Evolutionary conservation across 2,113 vertebrate genomes (phyloP), one percentile per base, ranked within the genome.

Genomic region (Silurus asotus): DNA sequence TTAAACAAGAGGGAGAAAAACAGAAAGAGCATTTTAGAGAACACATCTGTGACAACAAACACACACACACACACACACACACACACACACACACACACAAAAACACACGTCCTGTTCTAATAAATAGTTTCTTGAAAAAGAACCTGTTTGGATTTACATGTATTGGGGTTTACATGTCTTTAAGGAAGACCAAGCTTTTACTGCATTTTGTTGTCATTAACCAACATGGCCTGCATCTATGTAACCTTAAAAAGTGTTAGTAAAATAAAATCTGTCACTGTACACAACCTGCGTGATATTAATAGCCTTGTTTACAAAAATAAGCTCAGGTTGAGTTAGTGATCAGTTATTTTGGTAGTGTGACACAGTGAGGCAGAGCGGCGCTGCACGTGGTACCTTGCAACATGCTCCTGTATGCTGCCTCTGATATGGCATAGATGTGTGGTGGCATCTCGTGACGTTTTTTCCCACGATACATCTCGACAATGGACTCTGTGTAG

Each of bases 401-500:
- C 4, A 97, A 93, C 97, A 98, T 98, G 95, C 97, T 98, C 25
- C 96, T 94, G 92, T 97, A 98, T 55, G 97, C 97, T 0, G 96
- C 95, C 91, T 98, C 97, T 0, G 97, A 97, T 92, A 98, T 96
- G 15, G 97, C 97, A 2, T 98, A 98, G 89, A 98, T 96, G 79
- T 98, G 97, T 0, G 97, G 97, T 0, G 97, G 97, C 94, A 97
- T 96, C 91, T 98, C 97, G 0, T 98, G 97, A 5, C 97, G 96
- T 61, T 98, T 98, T 91, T 97, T 98, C 75, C 97, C 97, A 1
- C 96, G 93, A 89, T 98, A 98, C 96, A 98, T 97, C 89, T 97
- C 97, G 86, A 98, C 96, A 0, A 98, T 98, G 90, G 96, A 94
- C 89, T 98, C 97, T 0, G 97, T 97, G 88, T 98, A 98, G 93